Percentiles rank a stretch among this genome's conserved stretches.
Evolutionary conservation across 2,113 vertebrate species (phyloP).

Genomic region (Macrotis lagotis): DNA sequence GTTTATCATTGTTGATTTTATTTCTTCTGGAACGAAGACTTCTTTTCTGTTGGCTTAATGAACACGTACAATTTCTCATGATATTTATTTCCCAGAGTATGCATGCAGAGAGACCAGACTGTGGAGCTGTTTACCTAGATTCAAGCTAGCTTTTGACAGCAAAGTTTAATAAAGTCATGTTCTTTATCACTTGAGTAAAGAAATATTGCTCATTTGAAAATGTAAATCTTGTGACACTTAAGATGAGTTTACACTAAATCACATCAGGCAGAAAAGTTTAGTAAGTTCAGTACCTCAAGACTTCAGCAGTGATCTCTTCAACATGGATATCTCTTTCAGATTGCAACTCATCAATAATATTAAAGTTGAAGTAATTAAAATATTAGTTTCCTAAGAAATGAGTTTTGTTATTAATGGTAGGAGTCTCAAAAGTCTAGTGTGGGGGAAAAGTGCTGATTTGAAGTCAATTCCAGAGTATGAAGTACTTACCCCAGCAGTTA

Average conservation of each 20-base stretch:
- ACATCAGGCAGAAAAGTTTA: not conserved
- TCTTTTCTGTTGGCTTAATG: slow-evolving; percentile 26
- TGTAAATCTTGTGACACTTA: not conserved
- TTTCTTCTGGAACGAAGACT: slow-evolving; percentile 11
- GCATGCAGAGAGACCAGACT: slow-evolving; percentile 22
- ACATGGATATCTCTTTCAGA: not conserved
- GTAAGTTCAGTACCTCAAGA: not conserved
- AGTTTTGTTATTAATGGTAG: slow-evolving; percentile 10
- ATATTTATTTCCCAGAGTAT: slow-evolving; percentile 8
- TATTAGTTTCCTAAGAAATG: not conserved
- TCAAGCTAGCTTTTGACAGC: not conserved
- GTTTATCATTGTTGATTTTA: slow-evolving; percentile 5
- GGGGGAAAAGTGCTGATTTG: not conserved
- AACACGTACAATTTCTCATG: not conserved
- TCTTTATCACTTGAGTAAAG: not conserved
- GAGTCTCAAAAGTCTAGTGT: not conserved
- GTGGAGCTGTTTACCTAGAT: slow-evolving; percentile 19
- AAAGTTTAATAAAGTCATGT: not conserved
- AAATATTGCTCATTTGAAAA: not conserved
- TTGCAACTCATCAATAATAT: not conserved
- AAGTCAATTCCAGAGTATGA: not conserved
- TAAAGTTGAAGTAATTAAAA: not conserved
- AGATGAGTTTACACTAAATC: not conserved
- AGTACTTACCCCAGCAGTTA: not conserved
- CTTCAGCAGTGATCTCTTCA: not conserved